Evolutionary conservation across 2,113 vertebrate genomes (phyloP).

Genomic region (Tachycineta bicolor): DNA sequence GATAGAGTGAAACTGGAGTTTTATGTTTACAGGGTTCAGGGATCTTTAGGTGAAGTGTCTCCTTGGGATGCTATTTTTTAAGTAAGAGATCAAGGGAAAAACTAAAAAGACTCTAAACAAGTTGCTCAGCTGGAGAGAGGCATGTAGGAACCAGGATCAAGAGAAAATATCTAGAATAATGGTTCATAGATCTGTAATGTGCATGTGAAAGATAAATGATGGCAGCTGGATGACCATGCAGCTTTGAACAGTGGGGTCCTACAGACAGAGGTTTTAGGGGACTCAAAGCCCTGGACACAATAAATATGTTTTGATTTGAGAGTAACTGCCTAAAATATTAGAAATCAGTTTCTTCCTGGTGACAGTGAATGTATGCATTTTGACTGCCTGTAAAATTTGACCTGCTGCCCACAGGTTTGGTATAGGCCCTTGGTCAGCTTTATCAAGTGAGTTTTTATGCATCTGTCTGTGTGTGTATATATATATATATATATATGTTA

Average conservation of each 20-base stretch:
- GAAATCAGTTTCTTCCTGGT: not conserved
- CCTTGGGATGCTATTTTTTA: not conserved
- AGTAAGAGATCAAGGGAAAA: not conserved
- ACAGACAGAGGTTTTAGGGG: rapidly evolving
- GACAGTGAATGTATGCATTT: not conserved
- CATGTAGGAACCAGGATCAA: not conserved
- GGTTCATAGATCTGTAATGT: not conserved
- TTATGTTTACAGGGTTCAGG: not conserved
- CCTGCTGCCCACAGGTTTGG: not conserved
- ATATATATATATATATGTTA: not conserved
- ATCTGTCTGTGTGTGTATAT: not conserved
- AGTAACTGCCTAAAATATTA: not conserved
- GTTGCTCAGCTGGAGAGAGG: not conserved
- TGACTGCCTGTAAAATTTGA: not conserved
- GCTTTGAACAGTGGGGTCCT: not conserved
- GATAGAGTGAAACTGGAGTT: not conserved
- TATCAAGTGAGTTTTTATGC: not conserved
- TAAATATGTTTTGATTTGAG: not conserved
- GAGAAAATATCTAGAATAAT: not conserved
- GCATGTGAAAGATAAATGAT: not conserved
- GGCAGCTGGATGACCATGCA: not conserved
- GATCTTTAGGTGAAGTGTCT: not conserved
- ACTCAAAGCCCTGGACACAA: not conserved
- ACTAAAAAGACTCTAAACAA: not conserved
- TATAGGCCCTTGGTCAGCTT: not conserved